phyloP scores from a whole-genome alignment of 2,888 invertebrate genomes.

The Lycophotia porphyrea region DNA sequence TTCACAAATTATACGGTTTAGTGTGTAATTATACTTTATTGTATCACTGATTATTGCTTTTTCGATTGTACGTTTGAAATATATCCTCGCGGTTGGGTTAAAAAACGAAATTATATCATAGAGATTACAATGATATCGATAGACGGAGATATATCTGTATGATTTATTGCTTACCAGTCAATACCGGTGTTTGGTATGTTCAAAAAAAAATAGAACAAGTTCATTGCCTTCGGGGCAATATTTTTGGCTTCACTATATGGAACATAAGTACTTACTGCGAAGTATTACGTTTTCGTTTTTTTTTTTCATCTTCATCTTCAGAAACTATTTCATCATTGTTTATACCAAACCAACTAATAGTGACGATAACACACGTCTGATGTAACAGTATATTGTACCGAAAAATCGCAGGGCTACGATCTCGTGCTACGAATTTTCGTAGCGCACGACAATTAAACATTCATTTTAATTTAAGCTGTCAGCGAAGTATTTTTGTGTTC shows the following conservation, averaged over 20 bases:
- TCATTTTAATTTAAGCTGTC: not conserved
- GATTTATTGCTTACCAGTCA: conserved; percentile 61
- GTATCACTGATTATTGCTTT: conserved; percentile 87
- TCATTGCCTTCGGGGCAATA: conserved; percentile 48
- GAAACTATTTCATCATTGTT: too few relatives aligned
- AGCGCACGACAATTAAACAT: conserved; percentile 13
- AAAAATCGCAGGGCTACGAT: conserved; percentile 7
- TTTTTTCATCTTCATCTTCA: not conserved
- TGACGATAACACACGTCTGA: not conserved
- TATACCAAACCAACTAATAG: not conserved
- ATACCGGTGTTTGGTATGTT: conserved; percentile 48
- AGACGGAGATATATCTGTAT: conserved; percentile 53
- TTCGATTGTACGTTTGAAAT: conserved; percentile 78
- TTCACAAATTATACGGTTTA: conserved; percentile 86
- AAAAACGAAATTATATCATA: conserved; percentile 64
- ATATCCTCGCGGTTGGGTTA: conserved; percentile 72
- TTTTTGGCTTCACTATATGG: conserved; percentile 8
- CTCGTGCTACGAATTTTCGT: conserved; percentile 39
- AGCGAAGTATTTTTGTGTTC: not conserved
- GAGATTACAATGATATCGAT: conserved; percentile 67
- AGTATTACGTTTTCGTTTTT: not conserved
- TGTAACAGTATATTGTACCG: not conserved
- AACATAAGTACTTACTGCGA: conserved; percentile 13
- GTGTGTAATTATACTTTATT: conserved; percentile 85
- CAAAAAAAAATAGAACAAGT: conserved; percentile 50